Evolutionary conservation across 1,140 invertebrate genomes (phyloP), one percentile per base, ranked within the genome.

Genomic region (Copidosoma floridanum): DNA sequence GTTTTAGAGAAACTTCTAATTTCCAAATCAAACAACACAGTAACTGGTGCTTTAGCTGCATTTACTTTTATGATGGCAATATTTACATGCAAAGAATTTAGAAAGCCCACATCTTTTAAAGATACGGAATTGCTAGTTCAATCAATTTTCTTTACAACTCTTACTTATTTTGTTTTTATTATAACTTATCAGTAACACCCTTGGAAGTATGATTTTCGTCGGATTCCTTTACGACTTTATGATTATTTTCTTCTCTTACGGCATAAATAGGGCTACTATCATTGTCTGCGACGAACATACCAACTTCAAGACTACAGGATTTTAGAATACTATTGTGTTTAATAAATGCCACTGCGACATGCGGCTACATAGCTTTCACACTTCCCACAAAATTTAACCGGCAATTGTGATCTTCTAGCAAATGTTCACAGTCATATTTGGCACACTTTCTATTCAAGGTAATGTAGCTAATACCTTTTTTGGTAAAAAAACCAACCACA

Each of bases 11-110:
- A 51, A 21, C 55, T 44, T 3, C 44, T 47, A 6, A 59, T 65
- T 48, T 61, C 58, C 3, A 61, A 50, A 65, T 65, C 47, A 43
- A 61, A 61, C 3, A 61, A 53, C 12, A 61, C 53, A 14, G 58
- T 26, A 50, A 58, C 55, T 8, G 54, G 23, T 32, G 24, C 12
- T 16, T 16, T 1, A 41, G 6, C n/a, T n/a, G n/a, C n/a, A n/a
- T n/a, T 32, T 32, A 7, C 29, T 6, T 32, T 12, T 7, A 32
- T 32, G 29, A 7, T 12, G 6, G 29, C 12, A 7, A 32, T 32
- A 7, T 12, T 32, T 32, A 7, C 29, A 32, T 32, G 29, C 12
- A 12, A 32, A 7, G 29, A 7, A 6, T 32, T 6, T 7, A 32
- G 29, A 32, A 32, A 12, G 6, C 12, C 6, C 6, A 32, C 29